Evolutionary conservation across 2,797 vertebrate genomes (phyloP), one percentile per base, ranked within the genome.

Genomic region (Leontopithecus rosalia): DNA sequence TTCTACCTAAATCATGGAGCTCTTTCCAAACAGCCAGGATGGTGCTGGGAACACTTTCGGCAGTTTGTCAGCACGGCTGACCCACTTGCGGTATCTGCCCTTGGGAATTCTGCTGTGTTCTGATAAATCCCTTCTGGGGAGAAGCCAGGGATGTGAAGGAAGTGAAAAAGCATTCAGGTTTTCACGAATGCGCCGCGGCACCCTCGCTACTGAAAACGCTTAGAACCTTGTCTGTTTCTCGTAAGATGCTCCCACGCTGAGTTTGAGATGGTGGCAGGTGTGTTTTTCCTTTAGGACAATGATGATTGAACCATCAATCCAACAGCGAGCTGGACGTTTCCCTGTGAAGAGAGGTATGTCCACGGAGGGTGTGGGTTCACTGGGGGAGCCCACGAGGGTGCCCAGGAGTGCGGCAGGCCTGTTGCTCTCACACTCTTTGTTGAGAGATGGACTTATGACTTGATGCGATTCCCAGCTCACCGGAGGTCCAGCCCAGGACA

Each of bases 401-500:
- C 55, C 7, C 0, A 1, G 7, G 22, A 26, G 33, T 15, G 77
- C 50, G 1, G 1, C 28, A 28, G 30, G 41, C 26, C 67, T 11
- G 19, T 1, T 1, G 7, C 5, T 0, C 0, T 1, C 1, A 30
- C 11, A 3, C 0, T 1, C 11, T 73, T 28, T 22, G 43, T 5
- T 26, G 10, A 30, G 5, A 48, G 61, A 1, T 2, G 1, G 28
- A 36, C 10, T 33, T 30, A 0, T 0, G 9, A 15, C 15, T 2
- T 4, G 1, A 1, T 1, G 28, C 0, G 0, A 2, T 1, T 0
- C 4, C 2, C 26, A 1, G 73, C 30, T 1, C n/a, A 3, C 19
- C 5, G 3, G 4, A 10, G 0, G 24, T 5, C 0, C 1, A 11
- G n/a, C 17, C 22, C 1, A 3, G 2, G 46, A 39, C 2, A 7